A percentile compares a stretch with the other conserved stretches of the same genome.
phyloP scores from a whole-genome alignment of 2,113 vertebrate genomes.

The Tiliqua scincoides region DNA sequence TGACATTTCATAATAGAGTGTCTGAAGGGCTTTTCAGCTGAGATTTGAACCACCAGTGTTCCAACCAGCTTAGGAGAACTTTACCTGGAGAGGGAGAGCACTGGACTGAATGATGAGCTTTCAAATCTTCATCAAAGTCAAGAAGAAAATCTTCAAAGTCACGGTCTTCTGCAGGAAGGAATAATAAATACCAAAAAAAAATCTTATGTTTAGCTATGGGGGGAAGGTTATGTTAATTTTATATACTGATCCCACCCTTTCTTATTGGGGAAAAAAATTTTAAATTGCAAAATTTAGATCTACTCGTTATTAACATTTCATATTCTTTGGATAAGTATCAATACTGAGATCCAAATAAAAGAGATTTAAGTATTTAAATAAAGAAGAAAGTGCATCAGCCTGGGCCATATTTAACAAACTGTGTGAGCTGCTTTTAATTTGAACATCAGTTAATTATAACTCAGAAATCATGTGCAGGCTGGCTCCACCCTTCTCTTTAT shows the following conservation, averaged over 20 bases:
- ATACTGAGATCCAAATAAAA: background rate
- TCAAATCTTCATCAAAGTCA: slow-evolving; percentile 89
- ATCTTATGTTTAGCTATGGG: slow-evolving; percentile 20
- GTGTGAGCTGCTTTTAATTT: background rate
- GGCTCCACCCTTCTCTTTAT: background rate
- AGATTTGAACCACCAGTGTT: background rate
- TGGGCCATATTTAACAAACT: background rate
- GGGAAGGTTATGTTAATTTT: background rate
- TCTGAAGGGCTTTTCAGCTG: background rate
- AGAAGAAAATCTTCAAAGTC: slow-evolving; percentile 89
- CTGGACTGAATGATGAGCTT: slow-evolving; percentile 85
- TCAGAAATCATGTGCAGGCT: background rate
- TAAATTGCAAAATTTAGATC: no score
- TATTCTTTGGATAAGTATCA: background rate
- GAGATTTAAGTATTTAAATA: background rate
- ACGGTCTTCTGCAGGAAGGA: slow-evolving; percentile 80
- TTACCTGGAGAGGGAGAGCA: slow-evolving; percentile 92
- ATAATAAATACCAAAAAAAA: no score
- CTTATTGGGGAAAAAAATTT: background rate
- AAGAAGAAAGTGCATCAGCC: background rate
- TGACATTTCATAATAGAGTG: background rate
- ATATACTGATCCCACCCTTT: background rate
- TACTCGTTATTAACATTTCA: background rate
- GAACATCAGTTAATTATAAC: background rate
- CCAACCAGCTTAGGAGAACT: background rate